Base-by-base conservation (phyloP, 2,888 invertebrate species). In the Eugnorisma glareosa region DNA sequence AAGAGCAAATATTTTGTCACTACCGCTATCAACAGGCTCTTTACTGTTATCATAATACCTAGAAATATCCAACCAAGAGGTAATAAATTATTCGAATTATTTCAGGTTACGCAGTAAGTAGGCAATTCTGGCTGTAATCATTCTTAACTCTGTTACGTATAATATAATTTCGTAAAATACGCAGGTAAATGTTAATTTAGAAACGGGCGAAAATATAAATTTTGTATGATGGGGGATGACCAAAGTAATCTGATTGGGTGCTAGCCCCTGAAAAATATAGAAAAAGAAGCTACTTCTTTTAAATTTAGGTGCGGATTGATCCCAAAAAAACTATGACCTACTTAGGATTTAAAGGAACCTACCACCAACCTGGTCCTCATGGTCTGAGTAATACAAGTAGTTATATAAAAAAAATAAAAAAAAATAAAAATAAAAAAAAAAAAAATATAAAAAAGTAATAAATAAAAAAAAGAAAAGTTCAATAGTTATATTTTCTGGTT, bases 1-100 rank as follows among this genome's bases (percentile, higher is more conserved):
- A 77, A 40, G 43, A 18, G 77, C 31, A 82, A 82, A 82, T 77
- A 77, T 81, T 82, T 81, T 61, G 48, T 61, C 28, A 74, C 31
- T 28, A 35, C 31, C 18, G 43, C 37, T 15, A 54, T 75, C 54
- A 59, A 76, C 37, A 31, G 15, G 8, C 7, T 61, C 35, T 48
- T 1, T 48, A 15, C 51, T 67, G 54, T 68, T 75, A 59, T 80
- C 76, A 54, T 40, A 48, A 51, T 11, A 70, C 54, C 67, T 82
- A 69, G 54, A 76, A 64, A 64, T 81, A 35, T 63, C 18, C 10
- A 1, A 28, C 24, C 11, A 43, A 66, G 24, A 10, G 43, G 10
- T 59, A 15, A 66, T 79, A 72, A 81, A 81, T 68, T 68, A 74
- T 48, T 15, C 35, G n/a, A 66, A 69, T 81, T 74, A 81, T 31